Evolutionary conservation across 2,888 invertebrate species (phyloP), one percentile per base, ranked within the genome.

Genomic region (Heliconius cydno): DNA sequence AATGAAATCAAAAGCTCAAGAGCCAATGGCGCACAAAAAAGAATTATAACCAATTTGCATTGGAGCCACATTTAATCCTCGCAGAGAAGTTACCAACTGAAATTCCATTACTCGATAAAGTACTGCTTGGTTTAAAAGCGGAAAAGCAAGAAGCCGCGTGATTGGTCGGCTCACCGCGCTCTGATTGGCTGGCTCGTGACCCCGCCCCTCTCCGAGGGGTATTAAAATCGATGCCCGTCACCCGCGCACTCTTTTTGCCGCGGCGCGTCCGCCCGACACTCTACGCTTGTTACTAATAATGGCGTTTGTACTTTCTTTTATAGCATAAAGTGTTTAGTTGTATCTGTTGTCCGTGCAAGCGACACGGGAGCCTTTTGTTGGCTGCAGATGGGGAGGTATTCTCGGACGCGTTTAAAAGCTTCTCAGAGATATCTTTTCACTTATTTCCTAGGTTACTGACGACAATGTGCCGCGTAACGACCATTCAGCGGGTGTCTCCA

Each of bases 191-290:
- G 88, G 85, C 89, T 88, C 89, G 79, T 89, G 90, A 92, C 93
- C 92, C 94, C 93, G 92, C 94, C 94, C 89, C 93, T 86, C 88
- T 84, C 83, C 86, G 60, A 89, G 90, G 91, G 91, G 89, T 93
- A 94, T 94, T 94, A 95, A 95, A 95, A 95, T 95, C 95, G 92
- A 95, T 95, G 94, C 91, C 87, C 87, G 85, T 84, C 84, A 85
- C 85, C 83, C 80, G 83, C 86, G 84, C 89, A 86, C 88, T 94
- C 92, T 92, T 95, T 94, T 93, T 93, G 90, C 88, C 84, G 83
- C 89, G 90, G 86, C 91, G 92, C 91, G 89, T 88, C 91, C 90
- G 87, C 84, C 85, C 89, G 88, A 94, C 94, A 93, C 93, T 93
- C 91, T 87, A 87, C 91, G 87, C 90, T 91, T 92, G 92, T 90